These are phyloP conservation scores for Rhamnusium bicolor DNA, from an alignment of 2,888 invertebrate genomes.

Conservation along the genomic window DNA sequence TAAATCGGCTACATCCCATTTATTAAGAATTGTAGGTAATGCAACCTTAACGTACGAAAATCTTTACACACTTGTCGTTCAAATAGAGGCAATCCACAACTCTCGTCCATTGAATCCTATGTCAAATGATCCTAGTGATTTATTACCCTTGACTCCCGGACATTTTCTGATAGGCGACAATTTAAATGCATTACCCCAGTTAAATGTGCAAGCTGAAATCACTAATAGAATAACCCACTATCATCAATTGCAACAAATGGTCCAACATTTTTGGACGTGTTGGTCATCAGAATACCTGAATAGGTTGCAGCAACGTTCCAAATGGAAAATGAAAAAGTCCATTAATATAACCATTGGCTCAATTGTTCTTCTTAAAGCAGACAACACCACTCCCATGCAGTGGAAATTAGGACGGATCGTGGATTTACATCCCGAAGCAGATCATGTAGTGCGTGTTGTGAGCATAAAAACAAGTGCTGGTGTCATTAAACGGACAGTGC, in stretches of 20 bases:
- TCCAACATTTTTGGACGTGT: not conserved
- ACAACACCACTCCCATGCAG: not conserved
- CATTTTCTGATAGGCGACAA: not conserved
- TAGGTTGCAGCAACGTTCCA: not conserved
- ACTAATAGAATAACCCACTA: not conserved
- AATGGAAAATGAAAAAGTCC: not conserved
- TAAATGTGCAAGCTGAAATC: not conserved
- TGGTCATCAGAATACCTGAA: not conserved
- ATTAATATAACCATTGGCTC: not conserved
- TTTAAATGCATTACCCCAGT: not conserved
- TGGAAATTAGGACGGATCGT: slow-evolving; percentile 19
- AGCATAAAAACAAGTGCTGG: slow-evolving; percentile 19
- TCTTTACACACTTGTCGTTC: not conserved
- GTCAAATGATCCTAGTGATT: not conserved
- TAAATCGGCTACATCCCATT: not conserved
- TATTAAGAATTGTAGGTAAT: not conserved
- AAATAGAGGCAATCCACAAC: not conserved
- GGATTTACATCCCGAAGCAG: slow-evolving; percentile 5
- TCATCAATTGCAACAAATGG: not conserved
- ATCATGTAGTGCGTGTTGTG: slow-evolving; percentile 23
- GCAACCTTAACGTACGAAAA: not conserved
- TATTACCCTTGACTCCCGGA: not conserved
- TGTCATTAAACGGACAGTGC: slow-evolving; percentile 14
- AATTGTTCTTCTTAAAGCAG: not conserved
- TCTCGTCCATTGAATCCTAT: not conserved